Evolutionary conservation across 2,113 vertebrate species (phyloP).

Genomic region (Python bivittatus): DNA sequence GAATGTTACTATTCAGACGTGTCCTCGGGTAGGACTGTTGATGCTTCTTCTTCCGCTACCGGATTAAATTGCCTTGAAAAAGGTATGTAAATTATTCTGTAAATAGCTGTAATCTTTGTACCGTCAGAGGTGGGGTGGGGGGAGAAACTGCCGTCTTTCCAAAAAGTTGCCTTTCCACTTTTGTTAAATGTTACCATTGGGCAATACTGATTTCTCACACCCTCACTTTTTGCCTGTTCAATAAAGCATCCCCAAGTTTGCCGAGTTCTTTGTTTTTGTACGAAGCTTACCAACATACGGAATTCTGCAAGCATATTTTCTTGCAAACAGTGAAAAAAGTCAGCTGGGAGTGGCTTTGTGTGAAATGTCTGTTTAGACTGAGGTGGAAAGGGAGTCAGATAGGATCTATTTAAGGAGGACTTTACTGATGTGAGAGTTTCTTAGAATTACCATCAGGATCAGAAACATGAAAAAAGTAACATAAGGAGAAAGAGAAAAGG

Average conservation of each 20-base stretch:
- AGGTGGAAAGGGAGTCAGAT: not conserved
- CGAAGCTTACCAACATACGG: not conserved
- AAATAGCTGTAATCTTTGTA: constrained; percentile 12
- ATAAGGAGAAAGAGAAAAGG: not conserved
- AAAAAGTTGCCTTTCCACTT: constrained; percentile 38
- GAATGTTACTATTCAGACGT: constrained; percentile 40
- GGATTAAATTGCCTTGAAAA: constrained; percentile 6
- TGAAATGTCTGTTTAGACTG: not conserved
- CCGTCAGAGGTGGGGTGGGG: constrained; percentile 11
- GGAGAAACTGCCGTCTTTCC: not conserved
- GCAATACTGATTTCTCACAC: constrained; percentile 32
- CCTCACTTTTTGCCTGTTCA: constrained; percentile 48
- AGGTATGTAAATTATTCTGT: constrained; percentile 13
- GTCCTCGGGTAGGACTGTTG: constrained; percentile 27
- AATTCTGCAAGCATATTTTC: not conserved
- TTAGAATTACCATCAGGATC: not conserved
- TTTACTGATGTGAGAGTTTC: not conserved
- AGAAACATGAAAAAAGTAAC: not conserved
- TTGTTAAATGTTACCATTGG: constrained; percentile 42
- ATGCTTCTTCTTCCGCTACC: constrained; percentile 12
- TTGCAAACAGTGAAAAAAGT: not conserved
- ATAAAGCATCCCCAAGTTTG: constrained; percentile 57
- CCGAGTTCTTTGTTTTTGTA: not conserved
- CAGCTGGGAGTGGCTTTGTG: not conserved
- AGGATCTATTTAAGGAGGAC: not conserved